Evolutionary conservation across 2,888 invertebrate species (phyloP), one percentile per base, ranked within the genome.

Genomic region (Thalpophila matura): DNA sequence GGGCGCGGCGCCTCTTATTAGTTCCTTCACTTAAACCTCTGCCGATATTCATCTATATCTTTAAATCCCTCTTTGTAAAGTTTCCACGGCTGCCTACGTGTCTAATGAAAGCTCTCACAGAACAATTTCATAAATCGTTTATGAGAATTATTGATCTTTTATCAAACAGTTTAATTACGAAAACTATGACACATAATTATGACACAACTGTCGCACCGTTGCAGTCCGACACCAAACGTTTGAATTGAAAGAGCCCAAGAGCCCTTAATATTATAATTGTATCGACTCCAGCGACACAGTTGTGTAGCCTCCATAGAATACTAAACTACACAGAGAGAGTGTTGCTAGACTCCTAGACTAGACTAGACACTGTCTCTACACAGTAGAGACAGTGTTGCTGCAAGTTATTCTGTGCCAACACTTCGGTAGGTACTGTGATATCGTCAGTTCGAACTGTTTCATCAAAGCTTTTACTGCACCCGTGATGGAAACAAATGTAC

Each of bases 11-110:
- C 31, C 59, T 65, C 58, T 76, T 76, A 69, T 70, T 77, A 74
- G 62, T 67, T 63, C 42, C 38, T 65, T 31, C 60, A 49, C 59
- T 57, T 42, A 73, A 57, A 66, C 35, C 60, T 59, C 43, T 45
- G 42, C 27, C 24, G 47, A 67, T 66, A 69, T 75, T 70, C 57
- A 59, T 74, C 10, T 53, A 43, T 40, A 63, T 59, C 42, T 54
- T 59, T 61, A 58, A 58, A 74, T 61, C 24, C 54, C 43, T 43
- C 26, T 58, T 38, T 38, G 42, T n/a, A 35, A 56, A 66, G 46
- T 60, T 49, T 24, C 29, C 33, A 24, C 47, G 45, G 31, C 20
- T 31, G 9, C 42, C 54, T 38, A 18, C 29, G n/a, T 18, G 26
- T 6, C 20, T 57, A 24, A 22, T 47, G 16, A 47, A 14, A 26